Percentiles rank a stretch among this genome's conserved stretches.
Conservation (phyloP, 92 coral and sea anemone species). For the Palythoa heliodiscus region DNA sequence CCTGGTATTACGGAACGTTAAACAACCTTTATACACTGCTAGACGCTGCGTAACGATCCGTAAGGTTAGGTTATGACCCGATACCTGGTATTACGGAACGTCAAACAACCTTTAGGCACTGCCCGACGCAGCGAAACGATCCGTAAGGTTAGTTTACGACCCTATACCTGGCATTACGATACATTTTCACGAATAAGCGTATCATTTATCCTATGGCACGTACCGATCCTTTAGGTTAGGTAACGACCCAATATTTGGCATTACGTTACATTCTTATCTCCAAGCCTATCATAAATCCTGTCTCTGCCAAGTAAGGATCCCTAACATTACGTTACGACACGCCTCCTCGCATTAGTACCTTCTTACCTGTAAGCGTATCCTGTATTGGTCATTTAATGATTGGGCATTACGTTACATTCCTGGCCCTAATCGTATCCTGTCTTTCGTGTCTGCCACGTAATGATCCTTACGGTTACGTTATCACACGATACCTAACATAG, state of each 20-base stretch:
- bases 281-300: slow-evolving; percentile 87
- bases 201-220: too few species aligned
- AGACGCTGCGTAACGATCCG: too few species aligned
- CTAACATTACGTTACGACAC: neutral
- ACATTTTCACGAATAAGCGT: too few species aligned
- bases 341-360: neutral
- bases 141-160: too few species aligned
- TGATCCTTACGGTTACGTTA: neutral
- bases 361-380: slow-evolving; percentile 69
- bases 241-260: neutral
- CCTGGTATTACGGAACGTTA: neutral
- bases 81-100: neutral
- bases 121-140: too few species aligned
- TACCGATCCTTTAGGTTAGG: neutral
- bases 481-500: neutral
- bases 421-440: too few species aligned
- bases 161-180: too few species aligned
- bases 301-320: slow-evolving; percentile 79
- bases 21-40: neutral
- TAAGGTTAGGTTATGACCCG: too few species aligned
- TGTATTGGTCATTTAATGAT: too few species aligned
- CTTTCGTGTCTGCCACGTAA: too few species aligned
- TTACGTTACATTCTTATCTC: slow-evolving; percentile 59
- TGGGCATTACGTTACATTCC: too few species aligned
- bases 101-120: neutral